phyloP scores from a whole-genome alignment of 2,888 invertebrate genomes.

The Onthophagus sagittarius region DNA sequence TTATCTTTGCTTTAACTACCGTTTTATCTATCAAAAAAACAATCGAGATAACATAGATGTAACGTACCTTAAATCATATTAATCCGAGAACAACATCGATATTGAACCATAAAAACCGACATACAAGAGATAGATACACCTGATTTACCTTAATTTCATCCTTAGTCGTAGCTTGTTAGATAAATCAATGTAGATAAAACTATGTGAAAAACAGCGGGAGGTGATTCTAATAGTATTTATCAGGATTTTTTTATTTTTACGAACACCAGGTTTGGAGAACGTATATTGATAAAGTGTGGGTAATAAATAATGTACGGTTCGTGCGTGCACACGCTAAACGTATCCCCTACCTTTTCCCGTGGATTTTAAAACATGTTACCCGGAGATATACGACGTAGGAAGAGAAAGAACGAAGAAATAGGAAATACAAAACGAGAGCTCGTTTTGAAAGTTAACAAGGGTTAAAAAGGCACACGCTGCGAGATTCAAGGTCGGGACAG shows the following conservation, averaged over 20 bases:
- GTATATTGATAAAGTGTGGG: background rate
- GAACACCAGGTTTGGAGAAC: background rate
- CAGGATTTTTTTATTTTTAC: too few species aligned
- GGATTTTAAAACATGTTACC: background rate
- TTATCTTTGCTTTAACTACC: background rate
- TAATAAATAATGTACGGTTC: background rate
- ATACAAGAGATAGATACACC: background rate
- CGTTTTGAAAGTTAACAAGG: background rate
- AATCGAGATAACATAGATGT: constrained; percentile 16
- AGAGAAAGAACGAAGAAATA: background rate
- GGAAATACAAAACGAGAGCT: background rate
- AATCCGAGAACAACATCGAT: constrained; percentile 13
- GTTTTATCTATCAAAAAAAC: constrained; percentile 5
- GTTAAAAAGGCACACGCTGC: background rate
- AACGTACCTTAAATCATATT: constrained; percentile 9
- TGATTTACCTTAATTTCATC: background rate
- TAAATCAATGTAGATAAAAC: too few species aligned
- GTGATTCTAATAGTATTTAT: background rate
- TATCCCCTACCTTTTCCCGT: background rate
- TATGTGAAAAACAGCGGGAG: background rate
- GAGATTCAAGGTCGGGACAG: background rate
- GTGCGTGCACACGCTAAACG: background rate
- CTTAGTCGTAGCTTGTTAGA: too few species aligned
- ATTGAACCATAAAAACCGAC: background rate
- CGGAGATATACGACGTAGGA: background rate